These are phyloP conservation scores for Odontamblyopus rebecca DNA, from an alignment of 2,797 vertebrate genomes.

Conservation along the genomic window DNA sequence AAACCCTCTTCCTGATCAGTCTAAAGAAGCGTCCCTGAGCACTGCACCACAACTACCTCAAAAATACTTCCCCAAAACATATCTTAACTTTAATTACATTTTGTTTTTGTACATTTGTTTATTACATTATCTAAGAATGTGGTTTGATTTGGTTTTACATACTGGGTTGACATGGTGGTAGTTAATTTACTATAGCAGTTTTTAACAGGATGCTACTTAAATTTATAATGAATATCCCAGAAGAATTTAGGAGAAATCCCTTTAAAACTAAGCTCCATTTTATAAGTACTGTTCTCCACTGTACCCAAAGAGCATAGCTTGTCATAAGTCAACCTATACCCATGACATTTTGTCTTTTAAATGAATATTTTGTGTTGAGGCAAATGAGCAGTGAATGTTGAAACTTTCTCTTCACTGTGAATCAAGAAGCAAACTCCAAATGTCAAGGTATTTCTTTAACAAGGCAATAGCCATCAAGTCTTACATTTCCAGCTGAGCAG, in stretches of 20 bases:
- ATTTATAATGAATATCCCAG: background rate
- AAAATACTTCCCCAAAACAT: no score
- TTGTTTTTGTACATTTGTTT: no score
- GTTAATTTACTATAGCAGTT: background rate
- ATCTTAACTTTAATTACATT: no score
- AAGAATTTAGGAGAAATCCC: background rate
- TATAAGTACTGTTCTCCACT: background rate
- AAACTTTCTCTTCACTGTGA: constrained; percentile 20
- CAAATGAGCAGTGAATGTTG: constrained; percentile 19
- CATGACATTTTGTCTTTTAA: constrained; percentile 12
- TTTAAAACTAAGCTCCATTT: background rate
- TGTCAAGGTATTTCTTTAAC: constrained; percentile 55
- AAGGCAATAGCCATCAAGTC: constrained; percentile 46
- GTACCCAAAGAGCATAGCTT: background rate
- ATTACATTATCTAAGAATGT: background rate
- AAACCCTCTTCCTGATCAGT: background rate
- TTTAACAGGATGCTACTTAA: background rate
- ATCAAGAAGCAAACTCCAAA: constrained; percentile 34
- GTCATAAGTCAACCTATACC: constrained; percentile 10
- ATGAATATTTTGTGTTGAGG: constrained; percentile 12
- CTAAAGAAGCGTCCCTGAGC: no score
- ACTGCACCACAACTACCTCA: no score
- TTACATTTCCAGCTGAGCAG: constrained; percentile 39
- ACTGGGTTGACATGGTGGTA: background rate
- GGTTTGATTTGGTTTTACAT: background rate